Percentiles rank a stretch among this genome's conserved stretches.
phyloP scores from a whole-genome alignment of 2,113 vertebrate species.

The Lampris incognitus region DNA sequence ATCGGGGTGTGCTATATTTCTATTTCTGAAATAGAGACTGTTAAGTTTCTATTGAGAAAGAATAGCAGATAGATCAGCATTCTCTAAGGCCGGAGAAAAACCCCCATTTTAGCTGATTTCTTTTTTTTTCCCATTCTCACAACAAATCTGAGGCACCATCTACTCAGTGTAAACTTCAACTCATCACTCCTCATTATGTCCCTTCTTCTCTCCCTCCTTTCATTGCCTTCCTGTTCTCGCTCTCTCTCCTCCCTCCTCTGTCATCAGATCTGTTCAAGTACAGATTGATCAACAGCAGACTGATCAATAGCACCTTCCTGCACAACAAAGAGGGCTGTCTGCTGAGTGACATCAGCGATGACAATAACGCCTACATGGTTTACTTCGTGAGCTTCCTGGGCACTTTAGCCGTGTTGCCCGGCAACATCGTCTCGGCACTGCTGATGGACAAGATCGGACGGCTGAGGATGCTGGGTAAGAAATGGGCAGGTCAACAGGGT shows the following conservation, averaged over 20 bases:
- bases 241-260: background rate
- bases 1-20: too few species aligned
- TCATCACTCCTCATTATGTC: background rate
- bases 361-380: constrained; percentile 98
- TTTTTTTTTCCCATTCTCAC: background rate
- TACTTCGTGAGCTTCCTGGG: constrained; percentile 98
- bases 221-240: background rate
- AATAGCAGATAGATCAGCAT: background rate
- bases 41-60: too few species aligned
- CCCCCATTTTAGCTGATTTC: background rate
- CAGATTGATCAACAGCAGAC: constrained; percentile 90
- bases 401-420: constrained; percentile 93
- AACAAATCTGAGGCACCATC: background rate
- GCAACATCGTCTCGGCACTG: constrained; percentile 96
- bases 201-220: background rate
- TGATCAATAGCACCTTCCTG: constrained; percentile 96
- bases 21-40: too few species aligned
- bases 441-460: constrained; percentile 99
- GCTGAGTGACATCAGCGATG: constrained; percentile 91
- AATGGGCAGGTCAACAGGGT: background rate
- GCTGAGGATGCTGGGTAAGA: constrained; percentile 93
- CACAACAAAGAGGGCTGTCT: constrained; percentile 98
- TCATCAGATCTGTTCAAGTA: constrained; percentile 93
- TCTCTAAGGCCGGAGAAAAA: background rate
- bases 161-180: background rate